Evolutionary conservation across 2,113 vertebrate species (phyloP).

Genomic region (Pleuronectes platessa): DNA sequence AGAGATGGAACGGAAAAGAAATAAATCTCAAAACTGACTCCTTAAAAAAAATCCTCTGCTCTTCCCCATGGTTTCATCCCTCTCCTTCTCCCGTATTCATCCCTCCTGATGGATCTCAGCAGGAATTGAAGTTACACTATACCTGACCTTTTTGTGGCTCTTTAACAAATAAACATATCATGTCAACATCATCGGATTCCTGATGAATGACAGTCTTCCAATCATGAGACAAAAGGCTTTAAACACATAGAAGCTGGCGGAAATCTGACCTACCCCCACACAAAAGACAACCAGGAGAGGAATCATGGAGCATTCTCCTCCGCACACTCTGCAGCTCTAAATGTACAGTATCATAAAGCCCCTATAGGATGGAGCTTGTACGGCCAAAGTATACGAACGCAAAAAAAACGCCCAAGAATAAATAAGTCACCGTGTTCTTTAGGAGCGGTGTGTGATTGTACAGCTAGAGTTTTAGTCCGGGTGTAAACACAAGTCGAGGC

Average conservation of each 20-base stretch:
- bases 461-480: constrained; percentile 10
- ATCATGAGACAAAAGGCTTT: not conserved
- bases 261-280: no score
- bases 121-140: constrained; percentile 17
- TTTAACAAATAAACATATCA: not conserved
- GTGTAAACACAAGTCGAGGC: constrained; percentile 45
- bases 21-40: constrained; percentile 39
- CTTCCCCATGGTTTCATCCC: no score
- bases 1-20: constrained; percentile 40
- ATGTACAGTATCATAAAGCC: not conserved
- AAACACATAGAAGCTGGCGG: no score
- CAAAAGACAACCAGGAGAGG: not conserved
- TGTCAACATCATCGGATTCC: not conserved
- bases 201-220: not conserved
- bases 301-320: not conserved
- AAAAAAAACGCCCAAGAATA: no score
- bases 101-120: constrained; percentile 5
- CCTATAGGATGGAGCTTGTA: not conserved
- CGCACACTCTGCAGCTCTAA: not conserved
- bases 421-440: not conserved
- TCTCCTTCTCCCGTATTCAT: no score
- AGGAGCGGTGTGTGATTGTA: constrained; percentile 9
- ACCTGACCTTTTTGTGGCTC: constrained; percentile 44
- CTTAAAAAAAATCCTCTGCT: not conserved
- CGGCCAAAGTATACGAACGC: not conserved